A percentile compares a stretch with the other conserved stretches of the same genome.
Conservation (phyloP, 2,888 invertebrate species). For the Perizoma flavofasciatum region DNA sequence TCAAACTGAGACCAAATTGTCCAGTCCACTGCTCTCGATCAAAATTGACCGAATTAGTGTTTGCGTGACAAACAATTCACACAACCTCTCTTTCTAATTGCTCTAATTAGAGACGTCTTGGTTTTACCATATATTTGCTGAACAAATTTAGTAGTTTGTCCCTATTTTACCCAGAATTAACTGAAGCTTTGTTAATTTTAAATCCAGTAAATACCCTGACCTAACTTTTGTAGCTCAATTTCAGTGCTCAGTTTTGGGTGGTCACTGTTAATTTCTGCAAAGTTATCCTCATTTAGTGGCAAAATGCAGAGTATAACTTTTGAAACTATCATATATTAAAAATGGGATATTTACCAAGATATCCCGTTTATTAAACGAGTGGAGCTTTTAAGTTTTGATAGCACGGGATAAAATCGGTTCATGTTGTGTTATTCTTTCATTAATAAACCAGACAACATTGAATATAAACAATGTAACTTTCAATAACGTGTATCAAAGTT, state of each 20-base stretch:
- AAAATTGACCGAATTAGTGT: slow-evolving; percentile 22
- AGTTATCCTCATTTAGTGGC: neutral
- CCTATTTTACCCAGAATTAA: slow-evolving; percentile 10
- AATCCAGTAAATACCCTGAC: slow-evolving; percentile 18
- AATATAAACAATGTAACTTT: too few relatives aligned
- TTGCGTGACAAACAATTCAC: slow-evolving; percentile 28
- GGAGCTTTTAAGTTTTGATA: neutral
- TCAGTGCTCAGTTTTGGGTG: slow-evolving; percentile 9
- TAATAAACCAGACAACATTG: too few relatives aligned
- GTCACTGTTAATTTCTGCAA: slow-evolving; percentile 2
- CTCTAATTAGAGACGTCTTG: slow-evolving; percentile 27
- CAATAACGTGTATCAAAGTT: too few relatives aligned
- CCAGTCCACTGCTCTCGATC: slow-evolving; percentile 13
- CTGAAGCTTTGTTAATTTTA: slow-evolving; percentile 23
- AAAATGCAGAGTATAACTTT: too few relatives aligned
- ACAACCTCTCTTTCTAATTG: slow-evolving; percentile 31
- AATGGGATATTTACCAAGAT: too few relatives aligned
- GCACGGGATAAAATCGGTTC: neutral
- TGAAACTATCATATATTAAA: too few relatives aligned
- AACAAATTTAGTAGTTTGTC: slow-evolving; percentile 14
- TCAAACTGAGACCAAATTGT: slow-evolving; percentile 12
- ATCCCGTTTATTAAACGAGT: too few relatives aligned
- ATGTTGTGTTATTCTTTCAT: too few relatives aligned
- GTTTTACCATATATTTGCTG: slow-evolving; percentile 18
- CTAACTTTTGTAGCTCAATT: slow-evolving; percentile 10